Conservation (phyloP, 2,888 invertebrate species). For the Acleris holmiana region DNA sequence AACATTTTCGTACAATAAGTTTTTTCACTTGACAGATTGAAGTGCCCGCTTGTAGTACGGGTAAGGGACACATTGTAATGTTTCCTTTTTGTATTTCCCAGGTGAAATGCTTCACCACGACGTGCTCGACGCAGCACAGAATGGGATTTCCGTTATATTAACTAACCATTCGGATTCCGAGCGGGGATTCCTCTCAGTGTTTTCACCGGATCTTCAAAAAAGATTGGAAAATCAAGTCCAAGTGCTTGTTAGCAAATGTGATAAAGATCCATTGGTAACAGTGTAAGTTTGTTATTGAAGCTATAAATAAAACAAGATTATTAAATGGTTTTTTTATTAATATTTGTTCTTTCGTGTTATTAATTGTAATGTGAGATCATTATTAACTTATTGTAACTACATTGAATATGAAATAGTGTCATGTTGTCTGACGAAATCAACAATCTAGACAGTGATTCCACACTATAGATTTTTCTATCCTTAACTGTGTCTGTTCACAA, state of each 20-base stretch:
- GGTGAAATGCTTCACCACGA: constrained; percentile 98
- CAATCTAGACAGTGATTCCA: constrained; percentile 16
- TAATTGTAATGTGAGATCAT: constrained; percentile 71
- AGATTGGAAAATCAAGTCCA: constrained; percentile 79
- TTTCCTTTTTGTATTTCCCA: constrained; percentile 46
- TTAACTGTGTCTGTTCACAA: constrained; percentile 50
- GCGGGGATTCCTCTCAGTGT: constrained; percentile 90
- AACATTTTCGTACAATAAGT: too few species aligned
- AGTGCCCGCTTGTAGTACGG: neutral
- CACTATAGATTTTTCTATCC: constrained; percentile 43
- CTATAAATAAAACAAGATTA: constrained; percentile 27
- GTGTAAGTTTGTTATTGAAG: constrained; percentile 69
- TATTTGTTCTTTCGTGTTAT: constrained; percentile 33
- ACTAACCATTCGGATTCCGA: constrained; percentile 98
- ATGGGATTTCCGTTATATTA: constrained; percentile 91
- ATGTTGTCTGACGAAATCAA: neutral
- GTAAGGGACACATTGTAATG: neutral
- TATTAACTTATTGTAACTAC: constrained; percentile 52
- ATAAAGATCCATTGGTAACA: constrained; percentile 91
- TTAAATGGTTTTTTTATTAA: constrained; percentile 46
- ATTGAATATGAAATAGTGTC: constrained; percentile 32
- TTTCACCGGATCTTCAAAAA: constrained; percentile 70
- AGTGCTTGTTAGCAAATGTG: constrained; percentile 88
- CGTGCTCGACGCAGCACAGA: constrained; percentile 92
- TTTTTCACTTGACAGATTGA: neutral